Evolutionary conservation across 2,797 vertebrate species (phyloP), one percentile per base, ranked within the genome.

Genomic region (Tolypeutes matacus): DNA sequence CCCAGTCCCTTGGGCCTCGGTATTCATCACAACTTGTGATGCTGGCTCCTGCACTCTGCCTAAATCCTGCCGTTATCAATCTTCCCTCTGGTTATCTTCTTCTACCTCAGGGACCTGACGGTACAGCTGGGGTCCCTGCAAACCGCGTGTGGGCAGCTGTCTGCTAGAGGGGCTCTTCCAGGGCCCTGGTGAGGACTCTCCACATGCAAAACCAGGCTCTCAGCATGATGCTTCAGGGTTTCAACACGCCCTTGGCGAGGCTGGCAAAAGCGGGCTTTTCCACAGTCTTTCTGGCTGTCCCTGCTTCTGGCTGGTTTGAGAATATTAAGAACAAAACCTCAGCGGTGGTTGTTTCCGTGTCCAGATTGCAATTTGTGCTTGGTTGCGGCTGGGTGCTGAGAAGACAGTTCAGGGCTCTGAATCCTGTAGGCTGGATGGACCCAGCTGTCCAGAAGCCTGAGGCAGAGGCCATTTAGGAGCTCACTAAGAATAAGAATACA

Each of bases 361-460:
- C 46, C 46, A 20, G 27, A 64, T 58, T 58, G 31, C 20, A 58
- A 29, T 78, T 27, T 20, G 69, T 80, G 56, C 21, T 13, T 1
- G 9, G 18, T 15, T 53, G 49, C 3, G 23, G n/a, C 1, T 2
- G 0, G 0, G 18, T 53, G 20, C 21, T 42, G 11, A 31, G 27
- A 42, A 25, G 27, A 51, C 0, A 2, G 11, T 60, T 12, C 65
- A 49, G 31, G 23, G 31, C 27, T 31, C 7, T 0, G 2, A 4
- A 11, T 39, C 70, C 29, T 2, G 1, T 27, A 23, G 62, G 49
- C 42, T 7, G 34, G 36, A 64, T 36, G 12, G 9, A 20, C 23
- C 34, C 34, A 18, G 27, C 4, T n/a, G 51, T 60, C 58, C 27
- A 18, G 46, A 18, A 3, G 5, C 18, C 36, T 0, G 5, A 67